These are phyloP conservation scores for Vicugna pacos DNA, from an alignment of 2,113 vertebrate genomes.

Conservation along the genomic window DNA sequence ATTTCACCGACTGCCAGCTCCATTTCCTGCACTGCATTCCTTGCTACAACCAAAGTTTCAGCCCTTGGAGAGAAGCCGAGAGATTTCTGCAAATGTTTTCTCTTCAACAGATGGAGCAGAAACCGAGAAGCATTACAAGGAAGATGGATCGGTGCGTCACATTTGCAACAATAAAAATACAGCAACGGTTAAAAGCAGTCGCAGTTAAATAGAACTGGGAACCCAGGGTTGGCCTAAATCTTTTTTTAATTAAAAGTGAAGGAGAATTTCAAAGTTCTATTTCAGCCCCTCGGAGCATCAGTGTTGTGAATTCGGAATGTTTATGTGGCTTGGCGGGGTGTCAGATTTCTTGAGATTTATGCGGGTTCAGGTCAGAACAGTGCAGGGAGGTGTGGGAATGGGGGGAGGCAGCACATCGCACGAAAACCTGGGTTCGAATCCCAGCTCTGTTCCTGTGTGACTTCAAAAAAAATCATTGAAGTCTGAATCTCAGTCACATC, in stretches of 20 bases:
- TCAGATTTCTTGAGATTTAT: conserved; percentile 62
- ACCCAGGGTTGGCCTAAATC: conserved; percentile 75
- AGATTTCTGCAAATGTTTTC: conserved; percentile 81
- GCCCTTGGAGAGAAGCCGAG: conserved; percentile 75
- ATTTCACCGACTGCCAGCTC: not conserved
- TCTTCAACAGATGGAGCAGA: conserved; percentile 82
- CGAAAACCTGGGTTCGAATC: not conserved
- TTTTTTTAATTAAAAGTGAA: conserved; percentile 83
- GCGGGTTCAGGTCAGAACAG: not conserved
- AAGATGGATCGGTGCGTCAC: conserved; percentile 70
- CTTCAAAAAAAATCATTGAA: not conserved
- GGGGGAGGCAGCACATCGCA: not conserved
- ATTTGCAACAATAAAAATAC: conserved; percentile 78
- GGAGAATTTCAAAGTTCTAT: conserved; percentile 72
- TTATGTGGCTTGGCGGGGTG: conserved; percentile 60
- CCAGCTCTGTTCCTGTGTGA: not conserved
- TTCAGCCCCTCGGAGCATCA: conserved; percentile 63
- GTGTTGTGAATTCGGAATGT: conserved; percentile 21
- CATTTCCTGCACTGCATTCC: conserved; percentile 52
- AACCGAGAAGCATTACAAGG: conserved; percentile 60
- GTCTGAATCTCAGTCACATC: not conserved
- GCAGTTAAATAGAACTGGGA: conserved; percentile 75
- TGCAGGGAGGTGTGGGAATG: not conserved
- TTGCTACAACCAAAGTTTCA: conserved; percentile 60
- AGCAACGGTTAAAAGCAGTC: conserved; percentile 62